Base-by-base conservation (phyloP, 2,888 invertebrate species). In the Eupelmus urozonus region DNA sequence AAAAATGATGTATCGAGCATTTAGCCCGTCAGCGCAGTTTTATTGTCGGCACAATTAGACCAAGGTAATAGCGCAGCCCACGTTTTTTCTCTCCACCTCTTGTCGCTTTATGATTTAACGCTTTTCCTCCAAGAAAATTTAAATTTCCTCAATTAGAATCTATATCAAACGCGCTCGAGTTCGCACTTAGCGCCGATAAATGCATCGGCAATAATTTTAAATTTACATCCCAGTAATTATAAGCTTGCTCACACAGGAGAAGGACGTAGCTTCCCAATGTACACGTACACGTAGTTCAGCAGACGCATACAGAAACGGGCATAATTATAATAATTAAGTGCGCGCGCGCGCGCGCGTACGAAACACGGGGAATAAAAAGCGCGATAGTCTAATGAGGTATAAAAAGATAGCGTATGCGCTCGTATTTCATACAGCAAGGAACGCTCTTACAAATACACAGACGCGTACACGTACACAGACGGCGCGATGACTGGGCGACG, bases 351-450 rank as follows among this genome's bases (percentile, higher is more conserved):
- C 25, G 4, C 34, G n/a, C n/a, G n/a, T n/a, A n/a, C n/a, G n/a
- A n/a, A n/a, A n/a, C n/a, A 59, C 23, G 65, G 53, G 40, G 27
- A 63, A 65, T 70, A 59, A 60, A 76, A 55, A 13, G 67, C 72
- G 63, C 72, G 77, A 77, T 77, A 77, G 67, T 71, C 55, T 77
- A 77, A 80, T 62, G 80, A 77, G 77, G 65, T 59, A 53, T 70
- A 74, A 66, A 74, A 66, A 67, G 60, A 69, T 69, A 23, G 20
- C 57, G 25, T n/a, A 25, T 13, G 42, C 51, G 59, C 63, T 66
- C 76, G 71, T 66, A 75, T 79, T 75, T 71, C 79, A 75, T 71
- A 71, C 27, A 53, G 49, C 16, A 27, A 25, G 55, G 25, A 67
- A 69, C 73, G 69, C 49, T n/a, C n/a, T n/a, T n/a, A n/a, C n/a